Conservation (phyloP, 2,888 invertebrate genomes). For the Archips crataeganus region DNA sequence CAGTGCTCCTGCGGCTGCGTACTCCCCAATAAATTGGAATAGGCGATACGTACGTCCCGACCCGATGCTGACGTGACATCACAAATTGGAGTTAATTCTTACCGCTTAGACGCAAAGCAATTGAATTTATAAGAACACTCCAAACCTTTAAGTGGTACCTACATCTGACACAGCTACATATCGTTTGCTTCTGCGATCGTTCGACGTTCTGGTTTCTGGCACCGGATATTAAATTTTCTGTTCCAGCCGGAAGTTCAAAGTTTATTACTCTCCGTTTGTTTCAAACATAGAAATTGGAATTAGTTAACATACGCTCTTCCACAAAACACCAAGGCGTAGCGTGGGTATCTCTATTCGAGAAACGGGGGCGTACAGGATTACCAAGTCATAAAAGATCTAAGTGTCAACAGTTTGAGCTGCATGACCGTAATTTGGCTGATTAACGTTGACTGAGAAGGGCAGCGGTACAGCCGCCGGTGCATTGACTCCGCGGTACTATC, state of each 20-base stretch:
- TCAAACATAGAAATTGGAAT: background rate
- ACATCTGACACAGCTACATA: slow-evolving; percentile 15
- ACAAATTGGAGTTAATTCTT: slow-evolving; percentile 37
- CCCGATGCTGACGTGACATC: slow-evolving; percentile 28
- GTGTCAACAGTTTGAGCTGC: slow-evolving; percentile 29
- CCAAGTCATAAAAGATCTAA: slow-evolving; percentile 24
- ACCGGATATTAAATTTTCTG: slow-evolving; percentile 38
- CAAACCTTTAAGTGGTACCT: slow-evolving; percentile 26
- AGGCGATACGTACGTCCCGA: slow-evolving; percentile 28
- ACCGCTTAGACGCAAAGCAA: slow-evolving; percentile 32
- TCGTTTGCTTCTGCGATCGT: background rate
- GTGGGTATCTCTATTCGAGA: background rate
- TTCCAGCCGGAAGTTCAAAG: slow-evolving; percentile 27
- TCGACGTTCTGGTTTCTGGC: background rate
- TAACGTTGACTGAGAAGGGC: slow-evolving; percentile 49
- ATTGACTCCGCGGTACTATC: slow-evolving; percentile 73
- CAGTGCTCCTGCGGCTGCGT: slow-evolving; percentile 64
- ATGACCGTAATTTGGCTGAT: slow-evolving; percentile 47
- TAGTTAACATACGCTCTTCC: background rate
- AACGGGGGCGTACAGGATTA: slow-evolving; percentile 2
- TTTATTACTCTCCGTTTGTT: slow-evolving; percentile 6
- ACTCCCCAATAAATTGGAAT: slow-evolving; percentile 53
- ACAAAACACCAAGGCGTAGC: background rate
- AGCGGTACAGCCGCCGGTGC: slow-evolving; percentile 58
- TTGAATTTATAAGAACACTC: slow-evolving; percentile 33